Evolutionary conservation across 2,888 invertebrate species (phyloP).

Genomic region (Pterostichus madidus): DNA sequence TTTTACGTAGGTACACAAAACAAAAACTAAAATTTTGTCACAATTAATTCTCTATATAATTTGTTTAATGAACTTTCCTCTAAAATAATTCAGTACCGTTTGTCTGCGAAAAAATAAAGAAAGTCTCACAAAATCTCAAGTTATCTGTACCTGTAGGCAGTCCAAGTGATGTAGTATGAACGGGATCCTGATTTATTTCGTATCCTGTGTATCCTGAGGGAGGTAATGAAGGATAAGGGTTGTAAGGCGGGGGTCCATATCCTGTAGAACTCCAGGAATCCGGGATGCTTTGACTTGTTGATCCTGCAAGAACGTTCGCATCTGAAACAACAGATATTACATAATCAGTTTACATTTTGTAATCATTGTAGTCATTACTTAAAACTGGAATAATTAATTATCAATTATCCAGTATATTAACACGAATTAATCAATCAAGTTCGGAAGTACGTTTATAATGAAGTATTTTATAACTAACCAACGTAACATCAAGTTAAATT

Average conservation of each 20-base stretch:
- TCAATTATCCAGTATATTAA: too few relatives aligned
- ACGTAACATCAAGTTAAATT: too few relatives aligned
- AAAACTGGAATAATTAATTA: too few relatives aligned
- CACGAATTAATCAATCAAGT: too few relatives aligned
- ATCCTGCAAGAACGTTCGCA: constrained; percentile 79
- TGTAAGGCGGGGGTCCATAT: constrained; percentile 77
- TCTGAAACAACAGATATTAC: constrained; percentile 75
- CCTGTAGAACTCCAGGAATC: constrained; percentile 73
- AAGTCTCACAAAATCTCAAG: too few relatives aligned
- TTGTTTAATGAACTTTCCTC: not conserved
- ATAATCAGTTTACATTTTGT: not conserved
- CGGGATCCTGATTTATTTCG: constrained; percentile 77
- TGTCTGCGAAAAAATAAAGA: too few relatives aligned
- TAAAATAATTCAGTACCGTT: not conserved
- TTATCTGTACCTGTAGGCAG: constrained; percentile 80
- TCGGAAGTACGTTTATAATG: too few relatives aligned
- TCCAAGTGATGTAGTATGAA: constrained; percentile 79
- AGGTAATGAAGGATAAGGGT: constrained; percentile 79
- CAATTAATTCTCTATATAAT: too few relatives aligned
- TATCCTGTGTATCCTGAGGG: constrained; percentile 73
- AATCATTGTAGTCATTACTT: not conserved
- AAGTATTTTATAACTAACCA: too few relatives aligned
- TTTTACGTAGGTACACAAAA: too few relatives aligned
- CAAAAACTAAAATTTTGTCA: too few relatives aligned
- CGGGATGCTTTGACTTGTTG: constrained; percentile 73